Percentiles rank a stretch among this genome's conserved stretches.
These are phyloP conservation scores for Polymixis lichenea DNA, from an alignment of 2,888 invertebrate genomes.

Conservation along the genomic window DNA sequence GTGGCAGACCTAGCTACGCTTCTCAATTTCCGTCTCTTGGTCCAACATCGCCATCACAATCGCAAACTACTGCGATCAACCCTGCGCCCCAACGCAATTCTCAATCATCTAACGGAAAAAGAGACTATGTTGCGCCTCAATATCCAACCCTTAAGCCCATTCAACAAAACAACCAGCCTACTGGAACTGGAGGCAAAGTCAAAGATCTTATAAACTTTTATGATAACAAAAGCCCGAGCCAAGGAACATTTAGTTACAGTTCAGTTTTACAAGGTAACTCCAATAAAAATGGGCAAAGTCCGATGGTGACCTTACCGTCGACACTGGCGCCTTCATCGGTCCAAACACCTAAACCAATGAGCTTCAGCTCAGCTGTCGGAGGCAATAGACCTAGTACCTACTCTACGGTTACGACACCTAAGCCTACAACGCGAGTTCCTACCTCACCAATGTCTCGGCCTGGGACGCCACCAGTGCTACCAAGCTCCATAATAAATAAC, in stretches of 20 bases:
- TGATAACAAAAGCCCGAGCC: slow-evolving; percentile 74
- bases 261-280: slow-evolving; percentile 77
- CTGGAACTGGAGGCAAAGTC: slow-evolving; percentile 77
- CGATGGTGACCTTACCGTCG: slow-evolving; percentile 48
- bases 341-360: slow-evolving; percentile 76
- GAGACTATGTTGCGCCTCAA: slow-evolving; percentile 78
- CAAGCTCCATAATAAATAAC: slow-evolving; percentile 86
- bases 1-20: slow-evolving; percentile 80
- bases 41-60: slow-evolving; percentile 43
- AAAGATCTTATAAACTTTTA: slow-evolving; percentile 85
- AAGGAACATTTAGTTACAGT: slow-evolving; percentile 83
- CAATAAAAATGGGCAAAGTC: slow-evolving; percentile 64
- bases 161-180: slow-evolving; percentile 68
- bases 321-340: slow-evolving; percentile 58
- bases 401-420: slow-evolving; percentile 64
- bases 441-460: slow-evolving; percentile 68
- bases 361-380: slow-evolving; percentile 80
- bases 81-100: slow-evolving; percentile 39
- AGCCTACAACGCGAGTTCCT: slow-evolving; percentile 68
- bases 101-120: slow-evolving; percentile 65
- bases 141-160: slow-evolving; percentile 65
- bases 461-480: slow-evolving; percentile 77
- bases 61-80: slow-evolving; percentile 25
- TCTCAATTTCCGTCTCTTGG: slow-evolving; percentile 75
- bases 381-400: slow-evolving; percentile 74